Conservation (phyloP, 2,113 vertebrate species). For the Hemibates koningsi region DNA sequence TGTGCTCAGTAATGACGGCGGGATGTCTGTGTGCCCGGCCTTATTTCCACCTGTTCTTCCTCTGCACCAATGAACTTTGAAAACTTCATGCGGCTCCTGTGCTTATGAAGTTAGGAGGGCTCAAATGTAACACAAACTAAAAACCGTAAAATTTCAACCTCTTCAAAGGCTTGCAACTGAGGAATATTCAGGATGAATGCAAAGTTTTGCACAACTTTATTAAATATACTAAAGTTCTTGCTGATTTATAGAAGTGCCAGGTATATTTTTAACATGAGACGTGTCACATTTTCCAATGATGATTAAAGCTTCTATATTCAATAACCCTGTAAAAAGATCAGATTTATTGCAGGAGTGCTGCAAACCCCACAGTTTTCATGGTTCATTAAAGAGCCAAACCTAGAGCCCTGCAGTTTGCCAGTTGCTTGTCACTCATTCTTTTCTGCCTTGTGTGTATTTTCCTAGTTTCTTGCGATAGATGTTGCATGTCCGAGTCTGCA, state of each 20-base stretch:
- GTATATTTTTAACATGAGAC: neutral
- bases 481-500: neutral
- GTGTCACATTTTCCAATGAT: neutral
- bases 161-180: neutral
- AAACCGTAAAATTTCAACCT: neutral
- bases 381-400: neutral
- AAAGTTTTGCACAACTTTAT: accelerated
- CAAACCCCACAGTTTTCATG: neutral
- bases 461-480: neutral
- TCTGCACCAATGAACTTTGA: neutral
- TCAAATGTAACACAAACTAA: neutral
- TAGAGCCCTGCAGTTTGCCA: neutral
- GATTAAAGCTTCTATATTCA: neutral
- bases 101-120: neutral
- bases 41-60: neutral
- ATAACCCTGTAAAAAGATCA: neutral
- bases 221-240: neutral
- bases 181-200: neutral
- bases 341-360: neutral
- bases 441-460: neutral
- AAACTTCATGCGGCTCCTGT: neutral
- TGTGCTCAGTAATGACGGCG: neutral
- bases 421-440: neutral
- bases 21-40: neutral
- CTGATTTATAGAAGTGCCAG: neutral